These are phyloP conservation scores for Abrostola triplasia DNA, from an alignment of 2,888 invertebrate genomes.

Conservation along the genomic window DNA sequence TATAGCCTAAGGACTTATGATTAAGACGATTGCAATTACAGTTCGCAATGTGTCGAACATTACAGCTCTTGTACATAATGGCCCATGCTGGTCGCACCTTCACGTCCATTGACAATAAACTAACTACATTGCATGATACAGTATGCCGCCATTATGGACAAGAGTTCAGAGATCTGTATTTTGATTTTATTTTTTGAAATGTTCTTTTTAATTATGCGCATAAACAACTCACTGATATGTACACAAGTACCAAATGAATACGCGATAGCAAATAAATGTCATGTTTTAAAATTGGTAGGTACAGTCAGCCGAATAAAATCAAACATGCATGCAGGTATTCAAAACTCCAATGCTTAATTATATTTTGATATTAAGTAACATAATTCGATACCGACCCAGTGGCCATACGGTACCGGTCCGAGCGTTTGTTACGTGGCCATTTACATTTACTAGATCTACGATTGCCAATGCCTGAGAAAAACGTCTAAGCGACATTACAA, in stretches of 20 bases:
- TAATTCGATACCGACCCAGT: slow-evolving; percentile 20
- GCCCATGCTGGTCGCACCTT: slow-evolving; percentile 14
- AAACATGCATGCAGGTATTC: slow-evolving; percentile 20
- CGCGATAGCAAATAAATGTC: slow-evolving; percentile 23
- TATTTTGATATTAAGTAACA: slow-evolving; percentile 22
- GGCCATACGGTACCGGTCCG: slow-evolving; percentile 2
- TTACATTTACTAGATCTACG: not conserved
- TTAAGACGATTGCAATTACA: slow-evolving; percentile 83
- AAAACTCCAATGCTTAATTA: slow-evolving; percentile 20
- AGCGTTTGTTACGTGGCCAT: not conserved
- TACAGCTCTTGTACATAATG: slow-evolving; percentile 37
- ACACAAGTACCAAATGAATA: slow-evolving; percentile 44
- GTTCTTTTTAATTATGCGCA: slow-evolving; percentile 68
- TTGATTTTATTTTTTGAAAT: slow-evolving; percentile 67
- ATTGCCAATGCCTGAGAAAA: not conserved
- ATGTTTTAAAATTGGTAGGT: slow-evolving; percentile 33
- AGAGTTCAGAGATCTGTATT: slow-evolving; percentile 77
- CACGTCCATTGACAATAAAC: slow-evolving; percentile 13
- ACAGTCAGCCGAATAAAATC: slow-evolving; percentile 28
- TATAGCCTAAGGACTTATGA: slow-evolving; percentile 78
- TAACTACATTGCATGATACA: slow-evolving; percentile 14
- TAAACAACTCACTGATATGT: slow-evolving; percentile 59
- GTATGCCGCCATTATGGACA: slow-evolving; percentile 38
- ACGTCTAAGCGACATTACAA: not conserved
- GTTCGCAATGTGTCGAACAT: slow-evolving; percentile 80